A percentile compares a stretch with the other conserved stretches of the same genome.
phyloP scores from a whole-genome alignment of 2,797 vertebrate species.

The Crocodylus rhombifer region DNA sequence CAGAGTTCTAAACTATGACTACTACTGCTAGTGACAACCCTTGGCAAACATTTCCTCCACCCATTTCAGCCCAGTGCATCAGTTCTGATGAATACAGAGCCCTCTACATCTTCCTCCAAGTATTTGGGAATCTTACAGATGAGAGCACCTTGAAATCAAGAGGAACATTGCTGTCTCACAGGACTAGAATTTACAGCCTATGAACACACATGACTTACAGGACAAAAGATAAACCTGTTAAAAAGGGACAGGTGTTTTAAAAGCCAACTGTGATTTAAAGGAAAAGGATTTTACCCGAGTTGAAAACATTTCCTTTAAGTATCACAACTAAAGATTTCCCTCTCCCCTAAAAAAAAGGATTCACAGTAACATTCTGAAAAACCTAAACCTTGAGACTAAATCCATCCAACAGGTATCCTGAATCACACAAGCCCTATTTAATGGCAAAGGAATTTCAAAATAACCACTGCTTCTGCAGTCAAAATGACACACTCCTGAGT shows the following conservation, averaged over 20 bases:
- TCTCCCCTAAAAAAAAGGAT: background rate
- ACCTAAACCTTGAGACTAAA: background rate
- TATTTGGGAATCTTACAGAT: background rate
- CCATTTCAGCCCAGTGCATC: background rate
- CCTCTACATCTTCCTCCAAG: background rate
- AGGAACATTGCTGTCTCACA: background rate
- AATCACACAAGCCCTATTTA: background rate
- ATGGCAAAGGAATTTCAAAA: background rate
- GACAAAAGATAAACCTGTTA: background rate
- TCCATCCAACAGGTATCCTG: background rate
- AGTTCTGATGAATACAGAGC: background rate
- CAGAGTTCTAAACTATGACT: background rate
- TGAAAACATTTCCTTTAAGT: background rate
- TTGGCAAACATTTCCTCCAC: background rate
- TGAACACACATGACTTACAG: background rate
- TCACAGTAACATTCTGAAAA: background rate
- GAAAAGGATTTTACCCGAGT: background rate
- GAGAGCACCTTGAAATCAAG: background rate
- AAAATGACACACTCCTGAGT: rapidly evolving
- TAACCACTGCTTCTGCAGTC: background rate
- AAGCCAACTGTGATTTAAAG: background rate
- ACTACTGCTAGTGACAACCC: background rate
- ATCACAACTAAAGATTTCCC: background rate
- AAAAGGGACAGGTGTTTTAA: background rate
- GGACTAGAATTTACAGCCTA: background rate